phyloP scores from a whole-genome alignment of 2,888 invertebrate species.

The Nephrotoma appendiculata region DNA sequence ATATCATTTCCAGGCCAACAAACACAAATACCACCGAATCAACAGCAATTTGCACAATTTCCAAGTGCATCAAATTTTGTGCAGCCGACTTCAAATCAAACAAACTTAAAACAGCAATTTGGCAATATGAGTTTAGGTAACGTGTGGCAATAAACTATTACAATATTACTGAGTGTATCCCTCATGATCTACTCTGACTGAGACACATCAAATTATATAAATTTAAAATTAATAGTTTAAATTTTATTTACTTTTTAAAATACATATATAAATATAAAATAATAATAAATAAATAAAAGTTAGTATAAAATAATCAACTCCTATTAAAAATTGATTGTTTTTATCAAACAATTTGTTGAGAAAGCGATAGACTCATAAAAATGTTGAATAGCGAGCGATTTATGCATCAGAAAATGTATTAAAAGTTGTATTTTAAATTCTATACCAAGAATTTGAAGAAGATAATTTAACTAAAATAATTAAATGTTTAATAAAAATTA shows the following conservation, averaged over 20 bases:
- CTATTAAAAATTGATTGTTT: not conserved
- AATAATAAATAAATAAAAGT: not conserved
- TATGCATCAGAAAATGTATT: not conserved
- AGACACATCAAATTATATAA: not conserved
- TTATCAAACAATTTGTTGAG: not conserved
- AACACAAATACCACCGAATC: slow-evolving; percentile 12
- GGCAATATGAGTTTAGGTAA: slow-evolving; percentile 33
- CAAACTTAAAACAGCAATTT: slow-evolving; percentile 32
- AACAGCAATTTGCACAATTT: slow-evolving; percentile 25
- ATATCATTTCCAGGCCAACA: slow-evolving; percentile 5
- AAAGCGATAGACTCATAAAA: not conserved
- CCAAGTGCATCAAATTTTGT: slow-evolving; percentile 16
- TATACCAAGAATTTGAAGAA: not conserved
- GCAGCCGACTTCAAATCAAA: slow-evolving; percentile 17
- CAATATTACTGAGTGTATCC: not conserved
- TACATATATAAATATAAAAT: not conserved
- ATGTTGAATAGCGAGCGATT: not conserved
- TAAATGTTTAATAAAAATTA: not conserved
- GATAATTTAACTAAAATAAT: not conserved
- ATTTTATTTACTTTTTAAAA: not conserved
- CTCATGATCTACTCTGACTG: not conserved
- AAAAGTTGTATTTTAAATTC: not conserved
- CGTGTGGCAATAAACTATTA: slow-evolving; percentile 30
- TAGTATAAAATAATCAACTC: not conserved
- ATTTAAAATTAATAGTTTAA: not conserved